These are phyloP conservation scores for Potamilus streckersoni DNA, from an alignment of 1,140 invertebrate species.

Conservation along the genomic window DNA sequence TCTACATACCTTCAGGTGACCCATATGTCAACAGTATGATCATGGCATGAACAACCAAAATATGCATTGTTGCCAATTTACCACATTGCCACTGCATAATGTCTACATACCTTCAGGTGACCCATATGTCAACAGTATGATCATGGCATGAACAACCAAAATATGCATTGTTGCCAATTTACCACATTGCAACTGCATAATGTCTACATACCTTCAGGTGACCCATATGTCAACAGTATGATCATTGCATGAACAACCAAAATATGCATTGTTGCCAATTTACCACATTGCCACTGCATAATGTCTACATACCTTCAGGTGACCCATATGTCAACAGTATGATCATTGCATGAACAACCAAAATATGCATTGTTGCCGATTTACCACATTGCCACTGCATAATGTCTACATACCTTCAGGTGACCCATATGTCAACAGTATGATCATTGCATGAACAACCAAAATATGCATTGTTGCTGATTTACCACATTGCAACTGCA, in stretches of 20 bases:
- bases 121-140: constrained; percentile 87
- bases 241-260: constrained; percentile 91
- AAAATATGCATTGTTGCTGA: neutral
- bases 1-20: constrained; percentile 55
- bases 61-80: constrained; percentile 25
- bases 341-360: constrained; percentile 92
- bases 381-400: constrained; percentile 61
- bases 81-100: no score
- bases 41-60: constrained; percentile 87
- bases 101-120: constrained; percentile 56
- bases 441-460: constrained; percentile 94
- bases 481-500: constrained; percentile 60
- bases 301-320: constrained; percentile 55
- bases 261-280: constrained; percentile 7
- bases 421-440: constrained; percentile 81
- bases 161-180: constrained; percentile 11
- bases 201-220: constrained; percentile 56
- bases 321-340: constrained; percentile 83
- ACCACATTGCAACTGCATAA: constrained; percentile 63
- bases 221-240: constrained; percentile 84
- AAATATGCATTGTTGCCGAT: constrained; percentile 4
- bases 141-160: constrained; percentile 88
- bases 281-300: constrained; percentile 62
- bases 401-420: constrained; percentile 56
- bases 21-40: constrained; percentile 88